phyloP scores from a whole-genome alignment of 2,113 vertebrate species.

The Natator depressus region DNA sequence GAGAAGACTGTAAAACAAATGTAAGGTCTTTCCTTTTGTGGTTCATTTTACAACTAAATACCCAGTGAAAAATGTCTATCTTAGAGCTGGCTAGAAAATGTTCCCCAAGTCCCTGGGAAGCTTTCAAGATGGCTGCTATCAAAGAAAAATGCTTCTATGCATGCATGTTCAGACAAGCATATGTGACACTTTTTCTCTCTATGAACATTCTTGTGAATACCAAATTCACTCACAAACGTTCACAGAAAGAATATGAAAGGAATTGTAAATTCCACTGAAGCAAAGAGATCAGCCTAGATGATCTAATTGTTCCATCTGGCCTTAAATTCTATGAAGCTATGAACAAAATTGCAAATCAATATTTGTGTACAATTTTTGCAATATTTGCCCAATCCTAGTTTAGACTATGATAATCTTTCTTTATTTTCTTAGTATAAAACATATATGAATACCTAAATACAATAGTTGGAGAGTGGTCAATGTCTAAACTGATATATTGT shows the following conservation, averaged over 20 bases:
- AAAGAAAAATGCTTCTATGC: background rate
- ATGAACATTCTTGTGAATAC: background rate
- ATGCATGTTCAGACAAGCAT: background rate
- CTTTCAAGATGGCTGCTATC: background rate
- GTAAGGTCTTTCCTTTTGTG: slow-evolving; percentile 77
- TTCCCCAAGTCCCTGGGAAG: background rate
- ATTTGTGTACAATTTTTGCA: background rate
- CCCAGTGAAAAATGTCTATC: background rate
- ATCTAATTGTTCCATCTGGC: background rate
- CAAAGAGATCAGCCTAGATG: background rate
- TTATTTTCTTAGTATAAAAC: background rate
- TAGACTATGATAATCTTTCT: background rate
- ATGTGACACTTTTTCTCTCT: background rate
- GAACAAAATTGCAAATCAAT: background rate
- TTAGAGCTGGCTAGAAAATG: background rate
- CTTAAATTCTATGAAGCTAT: background rate
- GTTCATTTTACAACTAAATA: background rate
- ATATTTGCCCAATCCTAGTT: background rate
- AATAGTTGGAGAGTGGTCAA: background rate
- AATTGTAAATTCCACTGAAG: background rate
- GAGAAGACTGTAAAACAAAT: slow-evolving; percentile 91
- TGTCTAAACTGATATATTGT: background rate
- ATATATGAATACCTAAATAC: background rate
- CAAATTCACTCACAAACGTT: background rate
- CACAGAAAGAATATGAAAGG: background rate